phyloP scores from a whole-genome alignment of 2,888 invertebrate genomes.

The Epistrophe grossulariae region DNA sequence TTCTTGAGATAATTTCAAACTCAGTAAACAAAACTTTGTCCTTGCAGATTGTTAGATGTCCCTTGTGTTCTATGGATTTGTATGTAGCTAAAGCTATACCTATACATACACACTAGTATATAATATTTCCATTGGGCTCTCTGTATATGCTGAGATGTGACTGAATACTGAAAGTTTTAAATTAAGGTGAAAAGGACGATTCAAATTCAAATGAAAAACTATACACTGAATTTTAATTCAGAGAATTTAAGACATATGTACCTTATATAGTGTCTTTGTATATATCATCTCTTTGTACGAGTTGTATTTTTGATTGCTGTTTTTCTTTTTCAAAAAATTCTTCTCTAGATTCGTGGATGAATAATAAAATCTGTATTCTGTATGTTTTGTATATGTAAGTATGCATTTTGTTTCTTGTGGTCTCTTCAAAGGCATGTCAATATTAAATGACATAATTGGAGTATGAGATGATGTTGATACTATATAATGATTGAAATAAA shows the following conservation, averaged over 20 bases:
- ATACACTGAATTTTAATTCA: slow-evolving; percentile 30
- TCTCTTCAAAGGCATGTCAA: slow-evolving; percentile 34
- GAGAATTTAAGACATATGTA: background rate
- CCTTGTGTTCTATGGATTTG: background rate
- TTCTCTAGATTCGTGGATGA: background rate
- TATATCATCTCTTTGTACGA: background rate
- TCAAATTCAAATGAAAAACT: slow-evolving; percentile 43
- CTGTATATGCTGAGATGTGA: background rate
- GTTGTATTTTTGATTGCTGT: slow-evolving; percentile 20
- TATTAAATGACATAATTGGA: slow-evolving; percentile 22
- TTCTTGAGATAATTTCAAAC: slow-evolving; percentile 58
- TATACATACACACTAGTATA: no score
- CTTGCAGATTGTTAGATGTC: slow-evolving; percentile 37
- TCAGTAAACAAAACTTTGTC: slow-evolving; percentile 70
- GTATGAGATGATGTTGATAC: background rate
- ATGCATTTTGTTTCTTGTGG: slow-evolving; percentile 3
- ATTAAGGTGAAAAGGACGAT: slow-evolving; percentile 44
- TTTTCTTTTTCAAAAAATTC: background rate
- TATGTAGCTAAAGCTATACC: no score
- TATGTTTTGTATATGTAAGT: slow-evolving; percentile 9
- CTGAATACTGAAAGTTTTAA: slow-evolving; percentile 44
- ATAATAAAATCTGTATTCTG: slow-evolving; percentile 14
- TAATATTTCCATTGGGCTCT: slow-evolving; percentile 9
- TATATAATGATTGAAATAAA: background rate
- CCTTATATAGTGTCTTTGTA: background rate